These are phyloP conservation scores for Choristoneura rosaceana DNA, from an alignment of 2,888 invertebrate species.

Conservation along the genomic window DNA sequence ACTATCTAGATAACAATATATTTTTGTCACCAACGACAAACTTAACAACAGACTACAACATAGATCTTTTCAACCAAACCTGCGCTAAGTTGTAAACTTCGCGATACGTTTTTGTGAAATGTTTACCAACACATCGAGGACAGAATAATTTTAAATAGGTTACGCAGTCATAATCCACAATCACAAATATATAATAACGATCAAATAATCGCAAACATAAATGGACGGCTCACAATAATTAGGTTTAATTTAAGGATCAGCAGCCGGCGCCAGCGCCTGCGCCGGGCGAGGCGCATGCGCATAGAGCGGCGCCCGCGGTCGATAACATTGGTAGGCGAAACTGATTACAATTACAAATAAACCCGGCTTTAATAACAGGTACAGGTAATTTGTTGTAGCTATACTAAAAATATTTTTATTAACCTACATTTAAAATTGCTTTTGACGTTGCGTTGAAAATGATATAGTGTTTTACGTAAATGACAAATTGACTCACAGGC, in stretches of 20 bases:
- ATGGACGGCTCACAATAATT: conserved; percentile 76
- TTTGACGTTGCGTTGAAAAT: conserved; percentile 53
- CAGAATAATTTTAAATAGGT: conserved; percentile 54
- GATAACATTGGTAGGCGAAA: conserved; percentile 58
- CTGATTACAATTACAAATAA: conserved; percentile 39
- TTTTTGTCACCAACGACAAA: conserved; percentile 85
- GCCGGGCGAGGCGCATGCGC: conserved; percentile 8
- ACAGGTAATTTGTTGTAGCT: conserved; percentile 53
- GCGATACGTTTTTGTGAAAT: conserved; percentile 55
- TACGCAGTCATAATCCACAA: conserved; percentile 44
- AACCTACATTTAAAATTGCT: conserved; percentile 73
- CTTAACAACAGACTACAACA: conserved; percentile 85
- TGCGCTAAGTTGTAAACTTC: conserved; percentile 65
- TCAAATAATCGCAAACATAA: conserved; percentile 67
- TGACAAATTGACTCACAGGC: conserved; percentile 75
- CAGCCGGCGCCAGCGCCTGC: conserved; percentile 33
- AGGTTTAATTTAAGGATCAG: conserved; percentile 45
- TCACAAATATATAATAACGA: conserved; percentile 33
- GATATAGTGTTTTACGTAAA: conserved; percentile 61
- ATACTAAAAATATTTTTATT: conserved; percentile 65
- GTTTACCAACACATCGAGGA: conserved; percentile 65
- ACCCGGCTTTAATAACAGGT: conserved; percentile 3
- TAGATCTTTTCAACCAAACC: conserved; percentile 79
- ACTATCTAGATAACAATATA: conserved; percentile 85
- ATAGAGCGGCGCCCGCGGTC: conserved; percentile 50